A percentile compares a stretch with the other conserved stretches of the same genome.
phyloP scores from a whole-genome alignment of 2,797 vertebrate genomes.

The Anisognathus igniventris region DNA sequence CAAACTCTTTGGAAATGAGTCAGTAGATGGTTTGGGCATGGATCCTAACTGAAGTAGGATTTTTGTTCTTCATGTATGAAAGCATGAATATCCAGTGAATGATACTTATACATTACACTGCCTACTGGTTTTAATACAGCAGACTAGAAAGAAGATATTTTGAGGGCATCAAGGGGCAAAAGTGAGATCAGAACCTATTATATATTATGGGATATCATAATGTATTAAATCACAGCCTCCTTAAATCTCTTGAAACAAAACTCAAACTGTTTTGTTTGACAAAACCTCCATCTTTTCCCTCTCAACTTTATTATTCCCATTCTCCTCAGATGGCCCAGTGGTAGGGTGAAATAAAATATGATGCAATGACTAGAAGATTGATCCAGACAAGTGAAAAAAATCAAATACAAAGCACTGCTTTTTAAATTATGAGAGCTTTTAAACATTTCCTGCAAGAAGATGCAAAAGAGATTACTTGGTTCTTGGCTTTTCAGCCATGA shows the following conservation, averaged over 20 bases:
- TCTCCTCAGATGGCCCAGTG: not conserved
- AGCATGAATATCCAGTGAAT: not conserved
- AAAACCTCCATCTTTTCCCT: not conserved
- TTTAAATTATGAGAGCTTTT: not conserved
- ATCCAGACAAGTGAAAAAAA: not conserved
- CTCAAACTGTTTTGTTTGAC: not conserved
- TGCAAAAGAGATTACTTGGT: not conserved
- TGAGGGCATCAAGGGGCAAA: not conserved
- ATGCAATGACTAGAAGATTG: not conserved
- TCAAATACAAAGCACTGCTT: not conserved
- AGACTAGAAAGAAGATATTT: not conserved
- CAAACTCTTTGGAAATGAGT: not conserved
- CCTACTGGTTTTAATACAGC: not conserved
- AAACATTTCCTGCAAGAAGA: not conserved
- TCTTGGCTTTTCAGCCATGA: not conserved
- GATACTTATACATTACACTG: not conserved
- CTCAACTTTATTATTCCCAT: not conserved
- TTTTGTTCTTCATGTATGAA: not conserved
- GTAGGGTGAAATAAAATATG: not conserved
- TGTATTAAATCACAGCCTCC: not conserved
- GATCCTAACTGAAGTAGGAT: not conserved
- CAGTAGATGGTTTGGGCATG: rapidly evolving
- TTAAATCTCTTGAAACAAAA: not conserved
- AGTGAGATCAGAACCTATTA: no score
- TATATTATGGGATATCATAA: not conserved